These are phyloP conservation scores for Polymixis flavicincta DNA, from an alignment of 2,888 invertebrate species.

Conservation along the genomic window DNA sequence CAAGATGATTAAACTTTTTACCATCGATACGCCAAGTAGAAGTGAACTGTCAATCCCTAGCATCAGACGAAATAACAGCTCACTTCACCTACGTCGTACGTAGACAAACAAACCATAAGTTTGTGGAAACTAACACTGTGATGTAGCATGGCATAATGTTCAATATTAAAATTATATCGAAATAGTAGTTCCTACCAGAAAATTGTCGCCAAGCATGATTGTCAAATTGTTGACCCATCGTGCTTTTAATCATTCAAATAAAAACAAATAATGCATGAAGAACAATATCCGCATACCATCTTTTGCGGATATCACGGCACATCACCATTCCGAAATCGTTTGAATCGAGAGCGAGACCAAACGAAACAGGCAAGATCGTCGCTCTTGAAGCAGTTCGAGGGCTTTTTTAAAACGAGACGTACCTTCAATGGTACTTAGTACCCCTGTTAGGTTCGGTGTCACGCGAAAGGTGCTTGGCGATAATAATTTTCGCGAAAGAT, in stretches of 20 bases:
- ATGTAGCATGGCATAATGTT: not conserved
- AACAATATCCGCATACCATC: not conserved
- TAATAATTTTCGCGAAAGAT: conserved; percentile 32
- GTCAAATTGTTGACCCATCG: not conserved
- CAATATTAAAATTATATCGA: not conserved
- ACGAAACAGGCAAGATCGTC: conserved; percentile 69
- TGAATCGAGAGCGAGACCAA: conserved; percentile 61
- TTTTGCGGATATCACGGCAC: conserved; percentile 26
- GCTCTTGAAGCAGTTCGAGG: conserved; percentile 66
- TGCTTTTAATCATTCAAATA: not conserved
- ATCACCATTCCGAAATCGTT: conserved; percentile 55
- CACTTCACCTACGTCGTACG: no score
- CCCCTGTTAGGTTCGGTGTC: conserved; percentile 65
- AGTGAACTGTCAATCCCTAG: no score
- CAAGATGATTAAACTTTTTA: no score
- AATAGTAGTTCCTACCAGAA: not conserved
- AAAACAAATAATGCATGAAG: not conserved
- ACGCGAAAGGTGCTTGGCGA: conserved; percentile 51
- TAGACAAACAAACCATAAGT: no score
- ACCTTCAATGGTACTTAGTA: conserved; percentile 72
- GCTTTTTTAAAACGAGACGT: conserved; percentile 71
- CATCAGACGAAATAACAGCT: no score
- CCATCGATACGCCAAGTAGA: no score
- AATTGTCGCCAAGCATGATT: no score
- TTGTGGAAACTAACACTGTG: not conserved